Conservation (phyloP, 2,113 vertebrate genomes). For the Burhinus oedicnemus region DNA sequence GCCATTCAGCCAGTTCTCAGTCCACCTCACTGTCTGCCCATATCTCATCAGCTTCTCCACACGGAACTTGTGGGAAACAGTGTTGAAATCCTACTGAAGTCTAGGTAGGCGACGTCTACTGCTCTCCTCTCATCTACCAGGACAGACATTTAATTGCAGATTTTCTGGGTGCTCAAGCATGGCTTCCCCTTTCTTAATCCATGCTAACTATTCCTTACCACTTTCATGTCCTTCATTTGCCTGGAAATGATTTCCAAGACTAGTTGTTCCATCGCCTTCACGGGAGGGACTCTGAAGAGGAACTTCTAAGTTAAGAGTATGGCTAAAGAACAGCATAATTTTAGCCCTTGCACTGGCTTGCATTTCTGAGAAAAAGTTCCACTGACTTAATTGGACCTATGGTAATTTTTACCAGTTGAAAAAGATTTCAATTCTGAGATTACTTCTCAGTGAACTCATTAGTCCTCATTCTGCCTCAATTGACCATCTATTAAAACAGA, state of each 20-base stretch:
- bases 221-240: neutral
- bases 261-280: neutral
- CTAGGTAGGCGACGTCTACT: neutral
- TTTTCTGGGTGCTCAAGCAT: neutral
- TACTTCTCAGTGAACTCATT: neutral
- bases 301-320: neutral
- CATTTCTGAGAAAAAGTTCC: neutral
- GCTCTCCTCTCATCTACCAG: neutral
- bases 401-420: neutral
- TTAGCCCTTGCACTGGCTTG: neutral
- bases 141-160: neutral
- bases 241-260: neutral
- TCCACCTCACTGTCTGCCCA: too few relatives aligned
- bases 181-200: neutral
- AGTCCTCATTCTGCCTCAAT: neutral
- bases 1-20: neutral
- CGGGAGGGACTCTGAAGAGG: neutral
- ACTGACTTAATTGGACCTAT: neutral
- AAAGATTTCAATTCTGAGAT: neutral
- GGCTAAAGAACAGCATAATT: neutral
- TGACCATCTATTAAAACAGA: neutral
- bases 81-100: neutral
- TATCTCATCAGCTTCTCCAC: too few relatives aligned
- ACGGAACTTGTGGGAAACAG: neutral
- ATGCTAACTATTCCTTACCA: rapidly evolving